These are phyloP conservation scores for Aplysina aerophoba DNA, from an alignment of 37 sponge, comb jelly and placozoan species.

Conservation along the genomic window DNA sequence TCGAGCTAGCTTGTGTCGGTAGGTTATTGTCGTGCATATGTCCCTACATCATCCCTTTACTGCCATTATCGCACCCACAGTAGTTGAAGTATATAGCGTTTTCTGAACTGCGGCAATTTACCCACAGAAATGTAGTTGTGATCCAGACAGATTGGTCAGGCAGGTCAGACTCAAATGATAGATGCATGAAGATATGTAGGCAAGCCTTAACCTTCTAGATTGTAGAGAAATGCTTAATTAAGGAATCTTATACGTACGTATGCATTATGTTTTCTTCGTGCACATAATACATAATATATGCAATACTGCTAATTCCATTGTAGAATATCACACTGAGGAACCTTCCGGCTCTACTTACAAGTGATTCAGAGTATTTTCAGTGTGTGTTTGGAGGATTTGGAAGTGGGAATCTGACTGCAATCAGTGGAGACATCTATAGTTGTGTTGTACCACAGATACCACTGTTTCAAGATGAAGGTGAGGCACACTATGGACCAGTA, in stretches of 20 bases:
- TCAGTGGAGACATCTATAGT: neutral
- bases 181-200: too few relatives aligned
- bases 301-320: neutral
- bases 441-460: constrained; percentile 13
- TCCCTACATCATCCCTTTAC: too few relatives aligned
- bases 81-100: too few relatives aligned
- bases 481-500: too few relatives aligned
- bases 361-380: constrained; percentile 39
- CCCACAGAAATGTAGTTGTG: too few relatives aligned
- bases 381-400: constrained; percentile 33
- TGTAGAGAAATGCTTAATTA: neutral
- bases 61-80: too few relatives aligned
- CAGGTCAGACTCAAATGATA: too few relatives aligned
- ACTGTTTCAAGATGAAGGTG: neutral
- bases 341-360: constrained; percentile 33
- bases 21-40: too few relatives aligned
- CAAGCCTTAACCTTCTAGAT: neutral
- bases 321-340: neutral
- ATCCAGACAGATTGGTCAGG: too few relatives aligned
- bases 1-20: too few relatives aligned
- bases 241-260: neutral
- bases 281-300: too few relatives aligned
- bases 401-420: neutral
- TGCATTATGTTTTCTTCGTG: neutral
- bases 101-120: too few relatives aligned